A percentile compares a stretch with the other conserved stretches of the same genome.
Conservation (phyloP, 2,797 vertebrate species). For the Girardinus metallicus region DNA sequence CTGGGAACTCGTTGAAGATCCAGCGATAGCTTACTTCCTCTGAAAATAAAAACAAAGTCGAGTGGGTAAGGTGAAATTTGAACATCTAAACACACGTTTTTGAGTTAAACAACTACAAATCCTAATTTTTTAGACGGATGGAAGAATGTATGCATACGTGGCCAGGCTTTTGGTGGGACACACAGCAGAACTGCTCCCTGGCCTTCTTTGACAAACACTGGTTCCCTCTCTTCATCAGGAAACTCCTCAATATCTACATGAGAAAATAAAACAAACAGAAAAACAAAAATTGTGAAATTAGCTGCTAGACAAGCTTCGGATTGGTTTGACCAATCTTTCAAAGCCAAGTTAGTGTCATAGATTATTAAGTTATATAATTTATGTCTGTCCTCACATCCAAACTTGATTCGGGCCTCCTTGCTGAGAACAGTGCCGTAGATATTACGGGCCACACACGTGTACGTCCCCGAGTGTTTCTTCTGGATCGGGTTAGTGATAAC, state of each 20-base stretch:
- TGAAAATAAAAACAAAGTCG: constrained; percentile 49
- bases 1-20: constrained; percentile 96
- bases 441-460: constrained; percentile 91
- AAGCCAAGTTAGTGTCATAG: not conserved
- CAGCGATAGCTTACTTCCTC: constrained; percentile 95
- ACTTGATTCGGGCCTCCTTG: constrained; percentile 92
- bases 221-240: constrained; percentile 90
- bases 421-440: constrained; percentile 93
- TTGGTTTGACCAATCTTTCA: not conserved
- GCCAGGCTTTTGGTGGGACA: constrained; percentile 89
- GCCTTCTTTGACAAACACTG: constrained; percentile 91
- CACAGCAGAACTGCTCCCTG: constrained; percentile 95
- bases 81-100: not conserved
- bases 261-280: not conserved
- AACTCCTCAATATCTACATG: constrained; percentile 90
- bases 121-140: not conserved
- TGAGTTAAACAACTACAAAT: not conserved
- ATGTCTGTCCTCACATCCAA: constrained; percentile 89
- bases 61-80: not conserved
- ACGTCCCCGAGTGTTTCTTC: constrained; percentile 90
- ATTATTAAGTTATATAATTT: not conserved
- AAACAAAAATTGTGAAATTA: not conserved
- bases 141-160: constrained; percentile 80
- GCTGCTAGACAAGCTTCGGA: not conserved
- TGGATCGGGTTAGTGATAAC: constrained; percentile 93